These are phyloP conservation scores for Myrmecobius fasciatus DNA, from an alignment of 2,113 vertebrate species.

Conservation along the genomic window DNA sequence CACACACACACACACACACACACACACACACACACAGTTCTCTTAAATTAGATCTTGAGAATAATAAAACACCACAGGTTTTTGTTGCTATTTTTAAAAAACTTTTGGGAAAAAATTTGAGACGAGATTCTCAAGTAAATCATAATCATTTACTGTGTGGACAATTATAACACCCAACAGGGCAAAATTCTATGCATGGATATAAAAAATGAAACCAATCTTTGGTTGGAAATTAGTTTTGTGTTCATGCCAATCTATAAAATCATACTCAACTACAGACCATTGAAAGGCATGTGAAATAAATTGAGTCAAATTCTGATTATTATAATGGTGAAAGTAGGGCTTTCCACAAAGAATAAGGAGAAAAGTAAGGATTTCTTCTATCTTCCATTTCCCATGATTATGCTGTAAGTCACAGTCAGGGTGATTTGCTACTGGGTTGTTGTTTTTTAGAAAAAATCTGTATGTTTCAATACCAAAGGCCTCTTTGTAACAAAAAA, in stretches of 20 bases:
- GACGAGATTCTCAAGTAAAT: conserved; percentile 27
- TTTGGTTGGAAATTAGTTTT: not conserved
- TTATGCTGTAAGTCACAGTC: not conserved
- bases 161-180: not conserved
- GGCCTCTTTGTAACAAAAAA: not conserved
- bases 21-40: too few relatives aligned
- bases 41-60: not conserved
- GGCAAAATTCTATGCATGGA: conserved; percentile 26
- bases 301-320: not conserved
- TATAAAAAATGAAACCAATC: conserved; percentile 7
- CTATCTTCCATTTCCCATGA: not conserved
- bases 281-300: not conserved
- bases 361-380: not conserved
- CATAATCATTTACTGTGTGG: conserved; percentile 23
- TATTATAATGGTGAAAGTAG: not conserved
- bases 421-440: not conserved
- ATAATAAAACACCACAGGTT: not conserved
- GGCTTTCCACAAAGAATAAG: conserved; percentile 3
- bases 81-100: not conserved
- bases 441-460: not conserved
- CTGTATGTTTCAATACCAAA: not conserved
- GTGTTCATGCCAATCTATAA: conserved; percentile 25
- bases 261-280: not conserved
- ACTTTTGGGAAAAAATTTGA: not conserved
- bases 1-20: too few relatives aligned